A percentile compares a stretch with the other conserved stretches of the same genome.
These are phyloP conservation scores for Mamestra brassicae DNA, from an alignment of 2,888 invertebrate species.

Conservation along the genomic window DNA sequence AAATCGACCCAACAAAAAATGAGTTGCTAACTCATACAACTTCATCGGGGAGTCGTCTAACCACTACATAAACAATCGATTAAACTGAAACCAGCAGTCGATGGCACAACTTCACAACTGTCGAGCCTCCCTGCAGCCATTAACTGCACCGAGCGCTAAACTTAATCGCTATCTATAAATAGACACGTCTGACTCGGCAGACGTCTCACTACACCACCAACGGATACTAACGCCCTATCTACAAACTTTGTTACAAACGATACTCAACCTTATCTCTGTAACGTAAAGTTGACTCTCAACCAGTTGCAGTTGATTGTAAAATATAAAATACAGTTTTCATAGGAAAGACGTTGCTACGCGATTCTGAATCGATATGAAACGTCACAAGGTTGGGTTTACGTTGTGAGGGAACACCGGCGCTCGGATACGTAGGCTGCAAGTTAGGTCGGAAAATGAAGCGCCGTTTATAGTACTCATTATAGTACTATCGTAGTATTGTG, in stretches of 20 bases:
- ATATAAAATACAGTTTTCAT: constrained; percentile 67
- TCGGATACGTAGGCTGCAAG: constrained; percentile 77
- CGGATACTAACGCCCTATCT: constrained; percentile 68
- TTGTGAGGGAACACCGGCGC: constrained; percentile 60
- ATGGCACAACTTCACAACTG: constrained; percentile 68
- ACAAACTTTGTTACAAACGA: constrained; percentile 45
- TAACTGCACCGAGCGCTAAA: constrained; percentile 76
- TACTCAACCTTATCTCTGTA: constrained; percentile 56
- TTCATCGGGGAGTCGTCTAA: constrained; percentile 59
- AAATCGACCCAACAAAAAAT: constrained; percentile 29
- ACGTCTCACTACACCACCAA: constrained; percentile 76
- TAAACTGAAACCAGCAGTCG: constrained; percentile 70
- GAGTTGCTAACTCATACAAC: constrained; percentile 50
- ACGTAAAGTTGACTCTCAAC: constrained; percentile 40
- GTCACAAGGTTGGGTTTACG: constrained; percentile 68
- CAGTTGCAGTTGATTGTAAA: constrained; percentile 42
- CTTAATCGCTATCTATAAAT: constrained; percentile 87
- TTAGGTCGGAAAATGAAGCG: constrained; percentile 86
- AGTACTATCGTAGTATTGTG: constrained; percentile 86
- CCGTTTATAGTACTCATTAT: constrained; percentile 87
- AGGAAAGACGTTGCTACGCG: constrained; percentile 41
- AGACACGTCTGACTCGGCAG: constrained; percentile 86
- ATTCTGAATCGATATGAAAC: constrained; percentile 62
- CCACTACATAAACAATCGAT: constrained; percentile 74
- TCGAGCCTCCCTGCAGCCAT: constrained; percentile 71